A percentile compares a stretch with the other conserved stretches of the same genome.
phyloP scores from a whole-genome alignment of 2,113 vertebrate genomes.

The Nibea albiflora region DNA sequence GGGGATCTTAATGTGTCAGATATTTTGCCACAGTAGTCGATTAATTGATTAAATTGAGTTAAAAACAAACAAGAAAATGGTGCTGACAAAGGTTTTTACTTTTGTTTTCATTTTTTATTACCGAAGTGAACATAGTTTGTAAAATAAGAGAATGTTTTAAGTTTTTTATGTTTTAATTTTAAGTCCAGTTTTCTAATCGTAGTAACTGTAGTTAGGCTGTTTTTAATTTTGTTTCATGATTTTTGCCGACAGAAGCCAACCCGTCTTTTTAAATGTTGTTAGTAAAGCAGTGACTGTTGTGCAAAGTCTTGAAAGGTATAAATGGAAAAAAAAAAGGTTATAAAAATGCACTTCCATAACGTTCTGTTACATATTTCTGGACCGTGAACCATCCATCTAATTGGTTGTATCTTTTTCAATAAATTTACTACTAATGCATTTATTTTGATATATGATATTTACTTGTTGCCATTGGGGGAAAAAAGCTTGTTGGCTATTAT shows the following conservation, averaged over 20 bases:
- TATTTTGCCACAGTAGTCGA: slow-evolving; percentile 28
- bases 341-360: slow-evolving; percentile 72
- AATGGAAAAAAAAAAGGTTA: slow-evolving; percentile 58
- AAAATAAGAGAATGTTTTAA: slow-evolving; percentile 81
- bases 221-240: slow-evolving; percentile 69
- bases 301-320: slow-evolving; percentile 74
- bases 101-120: slow-evolving; percentile 79
- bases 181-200: slow-evolving; percentile 82
- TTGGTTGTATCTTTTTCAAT: slow-evolving; percentile 87
- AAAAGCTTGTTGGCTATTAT: background rate
- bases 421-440: slow-evolving; percentile 87
- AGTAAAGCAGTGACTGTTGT: slow-evolving; percentile 83
- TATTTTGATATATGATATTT: slow-evolving; percentile 35
- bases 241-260: slow-evolving; percentile 78
- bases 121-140: slow-evolving; percentile 83
- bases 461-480: background rate
- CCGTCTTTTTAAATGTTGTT: slow-evolving; percentile 83
- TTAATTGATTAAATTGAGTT: slow-evolving; percentile 36
- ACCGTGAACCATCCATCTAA: slow-evolving; percentile 80
- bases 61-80: slow-evolving; percentile 68
- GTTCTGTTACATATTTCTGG: slow-evolving; percentile 84
- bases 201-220: slow-evolving; percentile 75
- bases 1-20: slow-evolving; percentile 31
- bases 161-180: slow-evolving; percentile 79
- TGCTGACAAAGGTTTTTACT: slow-evolving; percentile 80